A percentile compares a stretch with the other conserved stretches of the same genome.
phyloP scores from a whole-genome alignment of 2,888 invertebrate genomes.

The Elmis aenea region DNA sequence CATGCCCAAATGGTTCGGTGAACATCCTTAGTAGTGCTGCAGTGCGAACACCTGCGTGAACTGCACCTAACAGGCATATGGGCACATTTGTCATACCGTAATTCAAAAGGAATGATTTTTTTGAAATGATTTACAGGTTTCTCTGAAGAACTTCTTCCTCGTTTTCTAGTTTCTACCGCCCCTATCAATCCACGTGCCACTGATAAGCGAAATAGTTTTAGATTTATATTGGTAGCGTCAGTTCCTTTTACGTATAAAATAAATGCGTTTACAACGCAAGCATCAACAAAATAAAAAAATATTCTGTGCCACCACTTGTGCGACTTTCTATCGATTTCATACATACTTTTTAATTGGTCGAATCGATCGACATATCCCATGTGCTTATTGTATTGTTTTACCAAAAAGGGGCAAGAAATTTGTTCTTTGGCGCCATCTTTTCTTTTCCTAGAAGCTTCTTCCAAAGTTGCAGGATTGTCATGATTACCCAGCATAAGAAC shows the following conservation, averaged over 20 bases:
- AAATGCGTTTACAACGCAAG: slow-evolving; percentile 12
- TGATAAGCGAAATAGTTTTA: slow-evolving; percentile 9
- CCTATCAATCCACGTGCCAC: slow-evolving; percentile 4
- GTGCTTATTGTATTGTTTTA: slow-evolving; percentile 20
- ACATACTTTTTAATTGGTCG: slow-evolving; percentile 18
- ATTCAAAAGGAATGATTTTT: too few relatives aligned
- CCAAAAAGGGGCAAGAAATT: slow-evolving; percentile 17
- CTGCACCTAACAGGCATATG: too few relatives aligned
- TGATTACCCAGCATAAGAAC: too few relatives aligned
- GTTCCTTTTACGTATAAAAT: slow-evolving; percentile 13
- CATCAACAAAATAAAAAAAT: slow-evolving; percentile 14
- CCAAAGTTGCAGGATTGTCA: slow-evolving; percentile 11
- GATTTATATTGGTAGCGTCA: slow-evolving; percentile 6
- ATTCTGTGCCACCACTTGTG: slow-evolving; percentile 23
- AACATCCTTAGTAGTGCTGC: too few relatives aligned
- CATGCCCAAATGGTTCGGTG: too few relatives aligned
- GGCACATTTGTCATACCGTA: too few relatives aligned
- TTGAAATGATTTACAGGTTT: slow-evolving; percentile 2
- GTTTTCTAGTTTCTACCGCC: slow-evolving; percentile 2
- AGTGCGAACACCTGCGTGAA: too few relatives aligned
- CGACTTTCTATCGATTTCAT: slow-evolving; percentile 17
- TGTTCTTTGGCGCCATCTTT: slow-evolving; percentile 6
- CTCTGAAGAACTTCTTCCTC: slow-evolving; percentile 4
- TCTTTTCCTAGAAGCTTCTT: too few relatives aligned
- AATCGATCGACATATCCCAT: slow-evolving; percentile 21